Evolutionary conservation across 1,140 invertebrate genomes (phyloP).

Genomic region (Neodiprion fabricii): DNA sequence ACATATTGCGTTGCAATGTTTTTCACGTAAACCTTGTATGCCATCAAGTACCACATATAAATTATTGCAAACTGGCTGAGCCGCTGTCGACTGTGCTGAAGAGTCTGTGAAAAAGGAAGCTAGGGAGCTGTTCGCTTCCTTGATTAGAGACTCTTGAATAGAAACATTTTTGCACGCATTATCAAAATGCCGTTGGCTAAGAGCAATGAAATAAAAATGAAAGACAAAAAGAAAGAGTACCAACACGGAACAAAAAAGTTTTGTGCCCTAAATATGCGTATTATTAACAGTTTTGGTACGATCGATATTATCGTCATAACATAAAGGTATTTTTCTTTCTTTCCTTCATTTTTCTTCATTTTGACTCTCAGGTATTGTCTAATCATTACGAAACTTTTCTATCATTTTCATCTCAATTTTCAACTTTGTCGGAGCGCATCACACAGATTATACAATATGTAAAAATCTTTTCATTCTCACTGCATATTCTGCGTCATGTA

Average conservation of each 20-base stretch:
- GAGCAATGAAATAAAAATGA: background rate
- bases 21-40: no score
- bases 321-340: background rate
- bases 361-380: background rate
- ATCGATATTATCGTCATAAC: background rate
- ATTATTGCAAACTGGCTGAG: background rate
- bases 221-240: background rate
- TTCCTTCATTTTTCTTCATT: background rate
- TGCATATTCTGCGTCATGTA: background rate
- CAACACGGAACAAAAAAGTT: background rate
- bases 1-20: no score
- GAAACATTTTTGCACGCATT: background rate
- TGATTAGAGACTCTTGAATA: constrained; percentile 26
- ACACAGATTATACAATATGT: background rate
- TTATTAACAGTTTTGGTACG: background rate
- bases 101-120: constrained; percentile 27
- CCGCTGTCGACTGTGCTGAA: background rate
- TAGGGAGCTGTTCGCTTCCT: constrained; percentile 24
- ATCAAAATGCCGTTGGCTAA: background rate
- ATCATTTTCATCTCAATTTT: background rate
- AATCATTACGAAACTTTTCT: background rate
- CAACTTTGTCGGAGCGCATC: background rate
- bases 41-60: background rate
- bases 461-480: background rate
- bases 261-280: background rate